Base-by-base conservation (phyloP, 2,888 invertebrate species). In the Sphaerophoria taeniata region DNA sequence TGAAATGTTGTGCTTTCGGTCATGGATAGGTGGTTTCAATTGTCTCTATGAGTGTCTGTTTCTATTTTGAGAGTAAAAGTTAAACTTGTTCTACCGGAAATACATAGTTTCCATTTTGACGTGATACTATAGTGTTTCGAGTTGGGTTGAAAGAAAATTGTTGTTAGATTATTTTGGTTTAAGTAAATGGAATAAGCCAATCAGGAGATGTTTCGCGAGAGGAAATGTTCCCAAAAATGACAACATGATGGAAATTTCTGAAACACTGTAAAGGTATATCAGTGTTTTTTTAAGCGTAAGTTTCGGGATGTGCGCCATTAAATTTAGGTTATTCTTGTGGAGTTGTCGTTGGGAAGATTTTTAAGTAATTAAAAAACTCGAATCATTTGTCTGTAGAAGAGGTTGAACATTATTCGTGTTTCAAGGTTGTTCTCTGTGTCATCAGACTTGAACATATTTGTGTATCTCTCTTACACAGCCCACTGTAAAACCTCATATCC, bases 21-120 rank as follows among this genome's bases (percentile, higher is more conserved):
- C 67, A 80, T 56, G 84, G 80, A 84, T 72, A 76, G 84, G 84
- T 84, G 69, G 72, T 80, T 84, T 80, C 84, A 80, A 80, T 84
- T 81, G 71, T 53, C 76, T 71, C 53, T 72, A 53, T 61, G n/a
- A 5, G 9, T 67, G 71, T 71, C 47, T 45, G 14, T 58, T 34
- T 58, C 49, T 53, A 67, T 33, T 72, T 63, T 14, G 12, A 67
- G 67, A 55, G 14, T 6, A 6, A 36, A n/a, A 67, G 39, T n/a
- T 53, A 9, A 60, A 53, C 11, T 53, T 39, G 16, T 45, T 71
- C 56, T 58, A 43, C 65, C 70, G 60, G 71, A 72, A 80, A n/a
- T n/a, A n/a, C n/a, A 84, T 69, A 67, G 67, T 69, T 43, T 69
- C 16, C 16, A 45, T 70, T 67, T 67, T 65, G 79, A 60, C 67